Base-by-base conservation (phyloP, 2,888 invertebrate species). In the Lamellibrachia satsuma region DNA sequence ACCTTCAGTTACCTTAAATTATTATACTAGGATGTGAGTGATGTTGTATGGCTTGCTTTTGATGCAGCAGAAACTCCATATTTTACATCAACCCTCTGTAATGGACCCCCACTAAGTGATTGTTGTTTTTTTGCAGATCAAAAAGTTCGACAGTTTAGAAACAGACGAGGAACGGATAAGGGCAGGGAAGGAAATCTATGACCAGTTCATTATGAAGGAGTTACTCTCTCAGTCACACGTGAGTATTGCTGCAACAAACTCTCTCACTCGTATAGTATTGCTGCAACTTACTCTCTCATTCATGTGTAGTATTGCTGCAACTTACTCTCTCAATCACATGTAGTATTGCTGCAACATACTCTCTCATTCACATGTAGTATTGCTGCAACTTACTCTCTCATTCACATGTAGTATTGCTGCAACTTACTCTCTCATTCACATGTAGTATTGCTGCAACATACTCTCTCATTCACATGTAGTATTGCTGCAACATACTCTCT, bases 171-270 rank as follows among this genome's bases (percentile, higher is more conserved):
- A 99, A 96, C 97, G 99, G 96, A 98, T 98, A 97, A 98, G 98
- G 97, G 98, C 98, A 96, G 99, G 99, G 94, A 97, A 98, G 96
- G 99, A 99, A 97, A 99, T 99, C 96, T 99, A 99, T 97, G 99
- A 99, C 97, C 99, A 99, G 97, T 99, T 99, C 97, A 99, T 99
- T 96, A 99, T 99, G 99, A 99, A 99, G 97, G 99, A 99, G 97
- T 97, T 99, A 97, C 97, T 99, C 97, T 98, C 99, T 95, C 99
- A 99, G 97, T 98, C 99, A 95, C 99, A 99, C 97, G 99, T 99
- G 91, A 93, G 94, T 93, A 75, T 6, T 55, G 55, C 60, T 60
- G 60, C 60, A 75, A 75, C 75, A 22, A 22, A 15, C 22, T 15
- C 75, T 15, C 75, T 9, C 9, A 9, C 3, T 60, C 15, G 4